Percentiles rank a stretch among this genome's conserved stretches.
phyloP scores from a whole-genome alignment of 2,888 invertebrate species.

The Melipona bicolor region DNA sequence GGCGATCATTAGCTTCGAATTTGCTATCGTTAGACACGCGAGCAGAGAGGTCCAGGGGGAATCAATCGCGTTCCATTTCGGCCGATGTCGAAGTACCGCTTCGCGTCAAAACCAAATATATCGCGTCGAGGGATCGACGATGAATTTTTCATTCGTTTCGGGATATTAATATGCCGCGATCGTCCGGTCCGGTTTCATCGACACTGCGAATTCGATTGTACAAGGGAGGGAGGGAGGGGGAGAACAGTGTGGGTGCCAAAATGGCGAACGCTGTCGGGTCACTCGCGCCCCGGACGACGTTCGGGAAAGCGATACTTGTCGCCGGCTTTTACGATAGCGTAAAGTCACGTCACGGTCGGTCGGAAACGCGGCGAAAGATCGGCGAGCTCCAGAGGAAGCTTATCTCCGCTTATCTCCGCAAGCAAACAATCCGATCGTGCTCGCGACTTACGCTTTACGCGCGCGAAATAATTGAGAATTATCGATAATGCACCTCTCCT shows the following conservation, averaged over 20 bases:
- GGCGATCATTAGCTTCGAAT: conserved; percentile 43
- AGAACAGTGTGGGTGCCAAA: not conserved
- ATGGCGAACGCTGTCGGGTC: not conserved
- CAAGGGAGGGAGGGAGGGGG: too few relatives aligned
- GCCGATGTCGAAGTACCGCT: conserved; percentile 1
- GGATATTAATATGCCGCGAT: conserved; percentile 10
- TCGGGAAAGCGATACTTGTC: conserved; percentile 32
- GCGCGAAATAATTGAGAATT: conserved; percentile 67
- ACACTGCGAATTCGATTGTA: not conserved
- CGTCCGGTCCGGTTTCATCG: not conserved
- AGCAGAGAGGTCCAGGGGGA: not conserved
- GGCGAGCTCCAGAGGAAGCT: conserved; percentile 48
- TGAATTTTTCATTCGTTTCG: conserved; percentile 40
- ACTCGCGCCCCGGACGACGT: not conserved
- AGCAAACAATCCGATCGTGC: conserved; percentile 44
- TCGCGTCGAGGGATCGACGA: not conserved
- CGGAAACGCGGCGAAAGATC: conserved; percentile 61
- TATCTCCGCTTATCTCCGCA: conserved; percentile 57
- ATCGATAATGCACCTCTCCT: conserved; percentile 31
- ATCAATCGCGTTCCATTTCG: conserved; percentile 36
- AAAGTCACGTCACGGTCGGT: conserved; percentile 63
- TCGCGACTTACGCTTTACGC: conserved; percentile 54
- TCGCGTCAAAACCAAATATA: conserved; percentile 19
- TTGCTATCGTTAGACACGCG: not conserved
- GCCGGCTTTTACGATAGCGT: conserved; percentile 65